These are phyloP conservation scores for Mormyrops attenuatus DNA, from an alignment of 2,797 vertebrate species.

Conservation along the genomic window DNA sequence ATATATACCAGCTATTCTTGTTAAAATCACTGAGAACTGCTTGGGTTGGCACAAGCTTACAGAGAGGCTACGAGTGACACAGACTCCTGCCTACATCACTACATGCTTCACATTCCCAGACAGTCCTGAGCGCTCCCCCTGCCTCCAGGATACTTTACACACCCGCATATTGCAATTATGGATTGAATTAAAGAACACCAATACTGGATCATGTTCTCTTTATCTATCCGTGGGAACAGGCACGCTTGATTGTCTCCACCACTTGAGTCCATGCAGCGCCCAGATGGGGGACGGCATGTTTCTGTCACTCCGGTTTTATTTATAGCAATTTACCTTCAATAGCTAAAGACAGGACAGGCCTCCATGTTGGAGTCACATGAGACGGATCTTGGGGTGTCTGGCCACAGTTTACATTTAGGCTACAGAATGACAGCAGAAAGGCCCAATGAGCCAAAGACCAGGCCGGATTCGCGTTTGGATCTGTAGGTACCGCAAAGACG, in stretches of 20 bases:
- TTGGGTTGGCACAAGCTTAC: neutral
- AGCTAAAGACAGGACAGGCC: neutral
- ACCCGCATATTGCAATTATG: constrained; percentile 32
- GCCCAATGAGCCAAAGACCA: neutral
- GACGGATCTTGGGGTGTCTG: neutral
- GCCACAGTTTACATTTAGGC: neutral
- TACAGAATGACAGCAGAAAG: neutral
- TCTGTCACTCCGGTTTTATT: neutral
- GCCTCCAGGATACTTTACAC: constrained; percentile 28
- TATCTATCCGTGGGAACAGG: constrained; percentile 20
- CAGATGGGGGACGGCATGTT: neutral
- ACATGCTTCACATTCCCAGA: constrained; percentile 15
- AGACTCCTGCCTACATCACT: neutral
- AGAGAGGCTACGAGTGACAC: neutral
- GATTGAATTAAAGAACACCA: constrained; percentile 37
- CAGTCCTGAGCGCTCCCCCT: constrained; percentile 27
- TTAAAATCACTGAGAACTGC: neutral
- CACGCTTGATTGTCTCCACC: neutral
- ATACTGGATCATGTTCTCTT: constrained; percentile 30
- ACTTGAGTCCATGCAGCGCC: neutral
- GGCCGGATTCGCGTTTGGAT: neutral
- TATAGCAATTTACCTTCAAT: neutral
- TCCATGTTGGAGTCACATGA: neutral
- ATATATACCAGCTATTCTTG: neutral
- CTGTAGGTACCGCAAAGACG: neutral